Conservation (phyloP, 2,113 vertebrate genomes). For the Halcyon senegalensis region DNA sequence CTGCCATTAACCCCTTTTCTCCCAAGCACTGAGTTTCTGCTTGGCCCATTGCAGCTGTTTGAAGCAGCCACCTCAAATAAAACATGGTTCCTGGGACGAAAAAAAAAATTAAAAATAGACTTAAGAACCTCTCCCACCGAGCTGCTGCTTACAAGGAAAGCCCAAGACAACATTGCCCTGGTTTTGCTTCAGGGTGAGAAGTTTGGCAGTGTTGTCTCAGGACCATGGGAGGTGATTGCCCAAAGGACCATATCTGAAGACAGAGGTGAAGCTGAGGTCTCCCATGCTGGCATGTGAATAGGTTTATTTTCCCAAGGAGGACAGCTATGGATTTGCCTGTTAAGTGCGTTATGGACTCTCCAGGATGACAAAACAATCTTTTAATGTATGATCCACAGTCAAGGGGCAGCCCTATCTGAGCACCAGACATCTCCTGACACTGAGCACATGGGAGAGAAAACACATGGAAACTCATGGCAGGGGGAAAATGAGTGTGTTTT, state of each 20-base stretch:
- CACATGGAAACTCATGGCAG: background rate
- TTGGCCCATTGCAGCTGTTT: background rate
- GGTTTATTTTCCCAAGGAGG: background rate
- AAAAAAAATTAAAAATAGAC: background rate
- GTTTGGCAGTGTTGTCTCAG: background rate
- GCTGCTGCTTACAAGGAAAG: background rate
- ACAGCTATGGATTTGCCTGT: background rate
- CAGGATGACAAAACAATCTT: background rate
- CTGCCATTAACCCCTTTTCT: background rate
- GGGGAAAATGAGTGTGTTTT: background rate
- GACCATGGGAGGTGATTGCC: background rate
- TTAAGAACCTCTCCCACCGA: background rate
- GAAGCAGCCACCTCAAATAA: background rate
- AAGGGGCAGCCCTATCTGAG: background rate
- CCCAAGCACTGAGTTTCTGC: background rate
- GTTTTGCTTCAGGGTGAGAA: background rate
- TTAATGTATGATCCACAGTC: background rate
- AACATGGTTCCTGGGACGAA: background rate
- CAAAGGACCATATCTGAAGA: background rate
- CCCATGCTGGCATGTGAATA: background rate
- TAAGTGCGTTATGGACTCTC: background rate
- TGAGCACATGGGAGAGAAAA: background rate
- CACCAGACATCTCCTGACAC: background rate
- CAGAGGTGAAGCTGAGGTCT: background rate
- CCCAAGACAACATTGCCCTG: background rate